phyloP scores from a whole-genome alignment of 1,140 invertebrate species.

The Anastrepha obliqua region DNA sequence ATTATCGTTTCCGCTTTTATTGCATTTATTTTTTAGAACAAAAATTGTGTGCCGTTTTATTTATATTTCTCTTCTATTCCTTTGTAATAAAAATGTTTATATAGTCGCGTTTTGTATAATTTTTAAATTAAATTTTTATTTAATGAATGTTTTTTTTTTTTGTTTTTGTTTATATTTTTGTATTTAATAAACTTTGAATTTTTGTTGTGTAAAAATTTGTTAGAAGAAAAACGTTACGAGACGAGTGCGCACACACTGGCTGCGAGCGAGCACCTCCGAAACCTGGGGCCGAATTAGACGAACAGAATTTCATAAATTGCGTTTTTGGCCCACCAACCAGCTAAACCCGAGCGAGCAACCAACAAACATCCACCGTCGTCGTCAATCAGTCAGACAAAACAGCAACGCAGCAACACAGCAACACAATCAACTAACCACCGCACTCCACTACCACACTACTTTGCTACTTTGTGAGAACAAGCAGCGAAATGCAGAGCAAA shows the following conservation, averaged over 20 bases:
- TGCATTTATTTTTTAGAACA: constrained; percentile 1
- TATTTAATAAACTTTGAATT: constrained; percentile 51
- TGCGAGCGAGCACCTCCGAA: constrained; percentile 74
- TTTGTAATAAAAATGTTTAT: background rate
- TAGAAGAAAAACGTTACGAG: constrained; percentile 63
- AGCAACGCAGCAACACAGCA: background rate
- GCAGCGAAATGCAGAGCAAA: constrained; percentile 40
- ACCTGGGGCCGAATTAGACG: constrained; percentile 74
- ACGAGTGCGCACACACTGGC: constrained; percentile 70
- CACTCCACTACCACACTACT: background rate
- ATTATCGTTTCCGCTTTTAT: constrained; percentile 25
- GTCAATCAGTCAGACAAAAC: background rate
- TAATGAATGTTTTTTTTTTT: constrained; percentile 52
- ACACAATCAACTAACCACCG: background rate
- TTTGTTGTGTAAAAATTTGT: constrained; percentile 57
- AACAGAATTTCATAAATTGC: constrained; percentile 70
- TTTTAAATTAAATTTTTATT: constrained; percentile 39
- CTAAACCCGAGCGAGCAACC: constrained; percentile 54
- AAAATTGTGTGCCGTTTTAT: background rate
- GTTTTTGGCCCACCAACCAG: constrained; percentile 71
- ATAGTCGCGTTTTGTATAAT: constrained; percentile 5
- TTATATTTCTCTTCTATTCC: background rate
- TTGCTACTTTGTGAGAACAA: background rate
- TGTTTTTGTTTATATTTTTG: constrained; percentile 36
- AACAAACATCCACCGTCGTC: background rate